Conservation (phyloP, 2,797 vertebrate genomes). For the Pseudotriccus pelzelni region DNA sequence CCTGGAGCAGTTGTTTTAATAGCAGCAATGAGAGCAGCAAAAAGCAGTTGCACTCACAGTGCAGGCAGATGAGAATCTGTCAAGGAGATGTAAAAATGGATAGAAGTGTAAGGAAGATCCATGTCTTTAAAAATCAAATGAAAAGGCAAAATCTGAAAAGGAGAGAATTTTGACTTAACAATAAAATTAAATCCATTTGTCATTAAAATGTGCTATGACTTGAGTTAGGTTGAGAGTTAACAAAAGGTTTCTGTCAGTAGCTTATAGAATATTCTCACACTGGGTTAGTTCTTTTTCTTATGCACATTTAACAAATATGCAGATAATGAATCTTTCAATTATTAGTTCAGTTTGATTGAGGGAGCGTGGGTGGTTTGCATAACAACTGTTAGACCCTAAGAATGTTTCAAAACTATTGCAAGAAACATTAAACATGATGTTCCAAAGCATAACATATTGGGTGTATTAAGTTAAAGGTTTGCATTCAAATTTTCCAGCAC, state of each 20-base stretch:
- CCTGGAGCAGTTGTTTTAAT: not conserved
- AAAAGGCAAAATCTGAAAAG: not conserved
- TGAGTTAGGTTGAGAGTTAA: not conserved
- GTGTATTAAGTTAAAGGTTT: slow-evolving; percentile 2
- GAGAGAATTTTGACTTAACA: not conserved
- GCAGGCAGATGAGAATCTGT: not conserved
- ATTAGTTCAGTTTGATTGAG: not conserved
- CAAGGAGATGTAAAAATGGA: not conserved
- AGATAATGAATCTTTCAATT: not conserved
- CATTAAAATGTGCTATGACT: not conserved
- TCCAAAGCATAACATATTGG: not conserved
- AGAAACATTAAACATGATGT: slow-evolving; percentile 3
- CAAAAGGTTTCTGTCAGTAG: not conserved
- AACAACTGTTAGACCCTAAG: not conserved
- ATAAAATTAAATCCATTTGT: not conserved
- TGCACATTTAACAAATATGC: not conserved
- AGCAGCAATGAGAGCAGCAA: not conserved
- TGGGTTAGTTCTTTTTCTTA: not conserved
- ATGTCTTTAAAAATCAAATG: not conserved
- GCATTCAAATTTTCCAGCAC: not conserved
- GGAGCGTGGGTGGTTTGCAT: not conserved
- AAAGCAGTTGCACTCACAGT: not conserved
- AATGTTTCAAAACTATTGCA: slow-evolving; percentile 8
- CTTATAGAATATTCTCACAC: not conserved
- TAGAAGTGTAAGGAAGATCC: not conserved